Percentiles rank a stretch among this genome's conserved stretches.
Conservation (phyloP, 1,140 invertebrate species). For the Leptinotarsa texana region DNA sequence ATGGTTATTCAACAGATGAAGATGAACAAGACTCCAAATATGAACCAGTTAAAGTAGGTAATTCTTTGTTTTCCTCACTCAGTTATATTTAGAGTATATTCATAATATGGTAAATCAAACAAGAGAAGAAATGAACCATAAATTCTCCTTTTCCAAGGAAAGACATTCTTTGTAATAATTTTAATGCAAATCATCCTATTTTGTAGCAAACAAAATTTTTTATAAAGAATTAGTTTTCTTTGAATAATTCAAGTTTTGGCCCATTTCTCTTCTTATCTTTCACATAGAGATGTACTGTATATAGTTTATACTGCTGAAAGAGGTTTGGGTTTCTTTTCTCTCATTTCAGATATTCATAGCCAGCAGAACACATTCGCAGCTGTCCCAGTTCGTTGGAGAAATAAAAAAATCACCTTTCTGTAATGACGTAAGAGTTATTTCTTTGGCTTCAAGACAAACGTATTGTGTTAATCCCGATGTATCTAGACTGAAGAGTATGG, state of each 20-base stretch:
- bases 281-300: no score
- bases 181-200: no score
- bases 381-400: slow-evolving; percentile 92
- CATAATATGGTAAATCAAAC: no score
- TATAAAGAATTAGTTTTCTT: no score
- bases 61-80: not conserved
- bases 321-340: not conserved
- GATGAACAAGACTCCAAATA: slow-evolving; percentile 58
- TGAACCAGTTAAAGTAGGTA: slow-evolving; percentile 53
- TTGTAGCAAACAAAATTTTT: no score
- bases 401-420: slow-evolving; percentile 82
- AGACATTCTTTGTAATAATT: no score
- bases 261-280: no score
- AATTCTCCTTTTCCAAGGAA: no score
- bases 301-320: not conserved
- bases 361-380: slow-evolving; percentile 94
- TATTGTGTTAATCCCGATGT: slow-evolving; percentile 90
- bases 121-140: no score
- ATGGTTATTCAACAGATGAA: slow-evolving; percentile 55
- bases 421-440: slow-evolving; percentile 73
- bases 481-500: slow-evolving; percentile 72
- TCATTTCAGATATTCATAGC: slow-evolving; percentile 23
- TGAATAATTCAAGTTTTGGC: no score
- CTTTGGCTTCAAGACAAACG: slow-evolving; percentile 89
- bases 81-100: no score